These are phyloP conservation scores for Ichneumoninae sp. DNA, from an alignment of 2,888 invertebrate species.

Conservation along the genomic window DNA sequence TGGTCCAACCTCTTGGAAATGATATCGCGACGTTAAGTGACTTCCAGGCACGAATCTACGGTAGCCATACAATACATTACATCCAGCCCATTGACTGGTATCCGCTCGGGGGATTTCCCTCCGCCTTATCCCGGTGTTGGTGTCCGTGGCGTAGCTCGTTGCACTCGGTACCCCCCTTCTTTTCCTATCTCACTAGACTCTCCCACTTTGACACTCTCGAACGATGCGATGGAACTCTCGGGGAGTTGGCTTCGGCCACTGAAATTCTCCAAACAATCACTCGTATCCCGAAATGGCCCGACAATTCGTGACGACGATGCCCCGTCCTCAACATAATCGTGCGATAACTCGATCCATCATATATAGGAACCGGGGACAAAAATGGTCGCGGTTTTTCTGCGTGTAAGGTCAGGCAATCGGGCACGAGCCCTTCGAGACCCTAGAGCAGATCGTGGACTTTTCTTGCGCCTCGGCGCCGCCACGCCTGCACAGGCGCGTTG, in stretches of 20 bases:
- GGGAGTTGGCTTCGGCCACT: background rate
- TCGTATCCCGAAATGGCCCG: background rate
- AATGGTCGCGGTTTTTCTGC: slow-evolving; percentile 56
- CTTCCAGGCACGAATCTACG: background rate
- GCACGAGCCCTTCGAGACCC: slow-evolving; percentile 77
- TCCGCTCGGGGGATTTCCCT: slow-evolving; percentile 14
- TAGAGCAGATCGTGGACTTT: slow-evolving; percentile 75
- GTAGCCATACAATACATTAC: slow-evolving; percentile 2
- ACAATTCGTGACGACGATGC: background rate
- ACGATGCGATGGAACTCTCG: slow-evolving; percentile 3
- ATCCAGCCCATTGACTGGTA: slow-evolving; percentile 11
- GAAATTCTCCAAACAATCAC: background rate
- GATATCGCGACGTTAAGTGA: background rate
- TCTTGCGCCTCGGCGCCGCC: slow-evolving; percentile 78
- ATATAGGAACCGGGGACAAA: slow-evolving; percentile 10
- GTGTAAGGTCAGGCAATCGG: slow-evolving; percentile 69
- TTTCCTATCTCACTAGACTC: slow-evolving; percentile 26
- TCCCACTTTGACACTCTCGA: slow-evolving; percentile 28
- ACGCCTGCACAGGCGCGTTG: slow-evolving; percentile 80
- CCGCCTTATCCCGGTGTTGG: background rate
- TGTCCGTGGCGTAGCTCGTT: slow-evolving; percentile 12
- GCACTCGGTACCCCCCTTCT: slow-evolving; percentile 13
- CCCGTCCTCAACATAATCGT: background rate
- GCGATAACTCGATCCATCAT: background rate
- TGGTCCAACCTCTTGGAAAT: background rate